Evolutionary conservation across 2,113 vertebrate species (phyloP).

Genomic region (Melierax canorus): DNA sequence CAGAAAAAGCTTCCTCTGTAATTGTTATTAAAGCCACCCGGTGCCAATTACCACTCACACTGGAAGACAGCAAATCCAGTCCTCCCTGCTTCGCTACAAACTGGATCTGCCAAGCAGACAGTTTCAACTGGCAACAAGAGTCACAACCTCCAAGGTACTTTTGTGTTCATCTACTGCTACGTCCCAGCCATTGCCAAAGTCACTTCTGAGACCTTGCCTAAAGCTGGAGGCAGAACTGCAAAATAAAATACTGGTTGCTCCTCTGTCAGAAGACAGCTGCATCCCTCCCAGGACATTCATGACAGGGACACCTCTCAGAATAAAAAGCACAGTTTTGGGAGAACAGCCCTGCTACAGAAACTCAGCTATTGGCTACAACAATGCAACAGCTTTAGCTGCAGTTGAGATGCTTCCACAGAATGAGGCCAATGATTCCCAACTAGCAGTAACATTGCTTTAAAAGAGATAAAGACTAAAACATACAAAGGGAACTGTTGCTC

Average conservation of each 20-base stretch:
- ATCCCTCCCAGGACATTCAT: not conserved
- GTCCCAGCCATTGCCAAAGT: not conserved
- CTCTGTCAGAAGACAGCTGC: not conserved
- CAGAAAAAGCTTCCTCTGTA: not conserved
- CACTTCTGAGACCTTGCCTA: not conserved
- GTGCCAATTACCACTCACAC: not conserved
- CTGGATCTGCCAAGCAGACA: not conserved
- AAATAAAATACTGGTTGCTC: not conserved
- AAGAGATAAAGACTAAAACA: not conserved
- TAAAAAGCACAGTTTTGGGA: not conserved
- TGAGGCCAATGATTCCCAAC: not conserved
- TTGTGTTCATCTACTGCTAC: not conserved
- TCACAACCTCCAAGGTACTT: not conserved
- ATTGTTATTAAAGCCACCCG: not conserved
- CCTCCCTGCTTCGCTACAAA: not conserved
- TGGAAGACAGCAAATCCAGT: not conserved
- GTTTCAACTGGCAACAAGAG: not conserved
- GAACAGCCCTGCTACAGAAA: not conserved
- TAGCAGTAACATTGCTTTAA: not conserved
- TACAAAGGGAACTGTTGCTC: not conserved
- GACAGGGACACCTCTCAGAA: not conserved
- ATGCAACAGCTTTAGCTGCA: not conserved
- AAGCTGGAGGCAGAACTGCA: not conserved
- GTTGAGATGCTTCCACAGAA: not conserved
- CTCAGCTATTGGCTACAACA: not conserved